A percentile compares a stretch with the other conserved stretches of the same genome.
phyloP scores from a whole-genome alignment of 2,797 vertebrate genomes.

The Lepilemur septentrionalis region DNA sequence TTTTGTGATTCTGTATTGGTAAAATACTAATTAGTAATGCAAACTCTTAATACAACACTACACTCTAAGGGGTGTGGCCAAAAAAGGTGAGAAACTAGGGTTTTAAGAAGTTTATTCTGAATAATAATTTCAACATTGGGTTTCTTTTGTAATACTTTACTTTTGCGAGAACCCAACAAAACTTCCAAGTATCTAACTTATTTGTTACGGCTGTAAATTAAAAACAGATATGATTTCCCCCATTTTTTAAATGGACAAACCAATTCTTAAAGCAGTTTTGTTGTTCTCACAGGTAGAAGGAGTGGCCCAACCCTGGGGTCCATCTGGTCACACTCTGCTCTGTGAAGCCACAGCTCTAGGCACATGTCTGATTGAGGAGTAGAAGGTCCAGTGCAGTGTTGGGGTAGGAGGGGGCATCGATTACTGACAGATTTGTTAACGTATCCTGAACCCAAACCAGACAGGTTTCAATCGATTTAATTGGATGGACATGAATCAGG shows the following conservation, averaged over 20 bases:
- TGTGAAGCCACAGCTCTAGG: background rate
- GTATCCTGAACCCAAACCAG: background rate
- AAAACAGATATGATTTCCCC: background rate
- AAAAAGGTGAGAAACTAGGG: background rate
- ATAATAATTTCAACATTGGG: background rate
- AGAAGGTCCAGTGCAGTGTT: background rate
- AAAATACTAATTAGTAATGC: background rate
- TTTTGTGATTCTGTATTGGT: background rate
- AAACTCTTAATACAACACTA: background rate
- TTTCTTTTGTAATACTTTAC: conserved; percentile 7
- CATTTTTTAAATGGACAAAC: background rate
- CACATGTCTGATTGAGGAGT: background rate
- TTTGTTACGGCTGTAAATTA: background rate
- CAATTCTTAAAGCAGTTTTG: background rate
- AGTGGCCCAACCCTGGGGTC: background rate
- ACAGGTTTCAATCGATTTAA: background rate
- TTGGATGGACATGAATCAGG: background rate
- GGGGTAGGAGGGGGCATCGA: background rate
- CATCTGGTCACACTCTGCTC: background rate
- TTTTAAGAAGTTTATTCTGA: background rate
- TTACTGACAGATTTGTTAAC: background rate
- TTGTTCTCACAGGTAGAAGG: background rate
- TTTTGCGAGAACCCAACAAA: background rate
- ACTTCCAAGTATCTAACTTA: background rate
- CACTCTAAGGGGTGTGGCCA: background rate